Conservation (phyloP, 2,797 vertebrate genomes). For the Myotis findleyi region DNA sequence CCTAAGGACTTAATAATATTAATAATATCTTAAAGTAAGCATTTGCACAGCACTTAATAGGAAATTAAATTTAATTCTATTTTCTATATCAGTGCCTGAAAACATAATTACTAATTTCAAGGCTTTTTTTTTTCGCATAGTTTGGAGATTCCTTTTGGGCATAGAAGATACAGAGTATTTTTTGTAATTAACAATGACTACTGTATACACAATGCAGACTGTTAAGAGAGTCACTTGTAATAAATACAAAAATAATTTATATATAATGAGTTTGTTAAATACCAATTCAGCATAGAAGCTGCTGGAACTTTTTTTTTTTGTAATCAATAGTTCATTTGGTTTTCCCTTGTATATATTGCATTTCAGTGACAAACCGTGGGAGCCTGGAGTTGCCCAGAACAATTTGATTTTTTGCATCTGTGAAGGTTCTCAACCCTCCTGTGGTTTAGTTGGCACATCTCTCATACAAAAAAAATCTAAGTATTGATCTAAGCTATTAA, state of each 20-base stretch:
- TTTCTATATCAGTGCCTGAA: not conserved
- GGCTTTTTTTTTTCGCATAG: conserved; percentile 16
- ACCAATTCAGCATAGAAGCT: not conserved
- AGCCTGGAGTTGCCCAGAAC: not conserved
- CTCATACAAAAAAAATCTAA: not conserved
- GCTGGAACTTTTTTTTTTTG: not conserved
- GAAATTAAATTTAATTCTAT: conserved; percentile 42
- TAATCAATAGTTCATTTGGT: not conserved
- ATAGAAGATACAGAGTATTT: not conserved
- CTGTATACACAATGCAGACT: not conserved
- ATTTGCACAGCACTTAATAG: not conserved
- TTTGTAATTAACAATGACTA: not conserved
- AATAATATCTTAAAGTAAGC: conserved; percentile 5
- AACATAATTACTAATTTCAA: conserved; percentile 38
- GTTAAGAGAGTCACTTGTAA: not conserved
- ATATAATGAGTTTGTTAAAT: not conserved
- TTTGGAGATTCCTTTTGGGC: not conserved
- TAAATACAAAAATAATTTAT: not conserved
- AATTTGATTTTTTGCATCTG: not conserved
- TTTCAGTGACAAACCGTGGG: conserved; percentile 5
- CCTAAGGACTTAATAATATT: not conserved
- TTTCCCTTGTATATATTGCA: not conserved
- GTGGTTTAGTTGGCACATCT: not conserved
- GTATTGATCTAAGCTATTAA: conserved; percentile 65
- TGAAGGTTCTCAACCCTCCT: not conserved